Evolutionary conservation across 2,113 vertebrate species (phyloP).

Genomic region (Entosphenus tridentatus): DNA sequence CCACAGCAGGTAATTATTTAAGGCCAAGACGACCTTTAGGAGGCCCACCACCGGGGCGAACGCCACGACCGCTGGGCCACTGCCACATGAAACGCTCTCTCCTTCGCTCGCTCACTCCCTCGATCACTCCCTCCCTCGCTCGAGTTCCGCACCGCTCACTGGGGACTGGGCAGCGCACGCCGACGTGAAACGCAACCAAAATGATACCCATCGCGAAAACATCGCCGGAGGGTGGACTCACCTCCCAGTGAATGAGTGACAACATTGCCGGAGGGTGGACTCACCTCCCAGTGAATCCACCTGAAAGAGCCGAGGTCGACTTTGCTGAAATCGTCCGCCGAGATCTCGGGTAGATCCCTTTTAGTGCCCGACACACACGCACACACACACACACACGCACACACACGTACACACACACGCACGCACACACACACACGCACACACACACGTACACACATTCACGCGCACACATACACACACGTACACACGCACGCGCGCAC

Average conservation of each 20-base stretch:
- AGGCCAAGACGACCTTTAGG: too few species aligned
- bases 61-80: too few species aligned
- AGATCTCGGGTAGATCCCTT: constrained; percentile 64
- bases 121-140: too few species aligned
- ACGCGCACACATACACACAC: neutral
- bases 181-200: too few species aligned
- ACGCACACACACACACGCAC: neutral
- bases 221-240: constrained; percentile 16
- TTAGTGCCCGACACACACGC: too few species aligned
- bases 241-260: constrained; percentile 55
- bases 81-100: too few species aligned
- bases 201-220: too few species aligned
- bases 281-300: constrained; percentile 88
- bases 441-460: neutral
- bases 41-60: too few species aligned
- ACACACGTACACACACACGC: neutral
- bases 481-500: neutral
- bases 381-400: neutral
- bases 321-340: constrained; percentile 38
- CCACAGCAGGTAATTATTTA: too few species aligned
- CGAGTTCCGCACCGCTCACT: too few species aligned
- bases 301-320: constrained; percentile 42
- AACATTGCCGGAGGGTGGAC: constrained; percentile 7
- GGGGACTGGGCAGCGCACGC: too few species aligned
- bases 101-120: too few species aligned